Base-by-base conservation (phyloP, 2,797 vertebrate genomes). In the Silurus aristotelis region DNA sequence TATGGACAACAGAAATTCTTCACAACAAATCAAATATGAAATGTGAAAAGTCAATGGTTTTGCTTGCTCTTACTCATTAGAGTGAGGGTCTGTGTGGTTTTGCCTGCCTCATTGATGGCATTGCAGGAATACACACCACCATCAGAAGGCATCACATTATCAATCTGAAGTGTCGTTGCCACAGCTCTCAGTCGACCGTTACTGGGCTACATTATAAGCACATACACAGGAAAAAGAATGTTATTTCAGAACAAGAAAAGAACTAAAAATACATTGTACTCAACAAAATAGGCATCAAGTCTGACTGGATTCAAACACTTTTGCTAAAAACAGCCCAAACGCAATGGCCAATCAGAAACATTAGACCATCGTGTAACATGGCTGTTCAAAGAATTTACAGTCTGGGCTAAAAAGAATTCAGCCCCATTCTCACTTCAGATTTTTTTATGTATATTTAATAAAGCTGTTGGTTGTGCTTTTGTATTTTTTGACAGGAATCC, bases 91-190 rank as follows among this genome's bases (percentile, higher is more conserved):
- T 92, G 87, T 3, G 92, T 94, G 82, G 90, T 91, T 84, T 93
- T 94, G 84, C 93, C 93, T 64, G 82, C 89, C 0, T 8, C 0
- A 83, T 92, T 92, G 84, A 90, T 88, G 73, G 94, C 95, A 88
- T 93, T 92, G 90, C 95, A 96, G 87, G 93, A 94, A 90, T 95
- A 96, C 38, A 93, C 52, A 19, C 94, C 95, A 1, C 95, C 95
- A 92, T 96, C 95, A 87, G 94, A 94, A 88, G 95, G 92, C 89
- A 87, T 48, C 19, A 95, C 80, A 0, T 93, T 88, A 46, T 92
- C 76, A 82, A 96, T 90, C n/a, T 88, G n/a, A 88, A 96, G 82
- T 27, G 84, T 72, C 1, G 85, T 83, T 73, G 90, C 91, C 38
- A 75, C 61, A 1, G 90, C 90, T 48, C 10, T 88, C 27, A 92